These are phyloP conservation scores for Xiphias gladius DNA, from an alignment of 2,113 vertebrate species.

Conservation along the genomic window DNA sequence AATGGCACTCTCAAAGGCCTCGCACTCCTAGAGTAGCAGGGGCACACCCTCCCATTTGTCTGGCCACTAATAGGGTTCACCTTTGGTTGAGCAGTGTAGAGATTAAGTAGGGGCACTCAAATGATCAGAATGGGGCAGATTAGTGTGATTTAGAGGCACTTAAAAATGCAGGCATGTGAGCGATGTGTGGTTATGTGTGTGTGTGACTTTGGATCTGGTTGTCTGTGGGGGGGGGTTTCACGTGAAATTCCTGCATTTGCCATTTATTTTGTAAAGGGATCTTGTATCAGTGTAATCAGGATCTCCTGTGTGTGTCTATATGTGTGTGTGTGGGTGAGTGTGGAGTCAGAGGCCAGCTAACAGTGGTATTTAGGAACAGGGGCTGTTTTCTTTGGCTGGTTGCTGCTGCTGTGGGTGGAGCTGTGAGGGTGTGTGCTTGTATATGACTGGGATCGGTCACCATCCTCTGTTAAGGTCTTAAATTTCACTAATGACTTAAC, in stretches of 20 bases:
- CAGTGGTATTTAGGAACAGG: constrained; percentile 72
- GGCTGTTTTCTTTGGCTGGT: constrained; percentile 77
- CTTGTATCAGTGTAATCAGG: constrained; percentile 46
- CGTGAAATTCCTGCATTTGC: constrained; percentile 37
- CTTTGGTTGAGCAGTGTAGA: constrained; percentile 71
- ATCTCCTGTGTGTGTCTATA: constrained; percentile 35
- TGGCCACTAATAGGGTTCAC: constrained; percentile 77
- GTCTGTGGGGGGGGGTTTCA: constrained; percentile 33
- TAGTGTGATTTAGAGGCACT: constrained; percentile 73
- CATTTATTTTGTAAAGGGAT: constrained; percentile 58
- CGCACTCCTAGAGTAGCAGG: constrained; percentile 38
- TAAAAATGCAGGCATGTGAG: constrained; percentile 45
- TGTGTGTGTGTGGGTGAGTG: constrained; percentile 38
- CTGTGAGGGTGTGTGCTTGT: constrained; percentile 15
- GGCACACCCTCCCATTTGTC: constrained; percentile 71
- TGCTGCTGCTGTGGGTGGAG: constrained; percentile 57
- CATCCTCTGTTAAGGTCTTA: constrained; percentile 72
- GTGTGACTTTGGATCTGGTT: constrained; percentile 26
- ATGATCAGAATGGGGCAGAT: constrained; percentile 70
- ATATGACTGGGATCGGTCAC: constrained; percentile 50
- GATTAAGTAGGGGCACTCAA: constrained; percentile 72
- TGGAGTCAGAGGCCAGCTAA: constrained; percentile 72
- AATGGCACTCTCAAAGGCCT: constrained; percentile 57
- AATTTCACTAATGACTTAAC: constrained; percentile 86
- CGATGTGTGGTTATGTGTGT: constrained; percentile 12